These are phyloP conservation scores for Chrysolina haemoptera DNA, from an alignment of 2,888 invertebrate genomes.

Conservation along the genomic window DNA sequence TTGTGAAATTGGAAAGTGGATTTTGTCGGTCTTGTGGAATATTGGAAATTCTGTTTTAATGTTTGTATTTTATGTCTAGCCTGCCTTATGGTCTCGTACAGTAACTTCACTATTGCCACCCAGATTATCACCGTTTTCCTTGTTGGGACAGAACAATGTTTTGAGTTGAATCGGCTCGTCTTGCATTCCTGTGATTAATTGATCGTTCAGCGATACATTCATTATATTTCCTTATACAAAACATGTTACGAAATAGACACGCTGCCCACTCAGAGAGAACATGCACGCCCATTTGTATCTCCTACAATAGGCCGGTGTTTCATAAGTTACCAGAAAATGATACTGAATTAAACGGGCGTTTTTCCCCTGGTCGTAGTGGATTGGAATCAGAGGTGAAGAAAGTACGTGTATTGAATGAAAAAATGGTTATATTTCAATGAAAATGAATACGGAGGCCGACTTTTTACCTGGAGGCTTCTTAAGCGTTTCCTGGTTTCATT, in stretches of 20 bases:
- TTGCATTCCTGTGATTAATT: constrained; percentile 12
- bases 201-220: constrained; percentile 23
- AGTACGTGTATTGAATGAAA: constrained; percentile 4
- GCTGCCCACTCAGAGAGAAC: constrained; percentile 24
- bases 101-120: constrained; percentile 1
- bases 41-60: not conserved
- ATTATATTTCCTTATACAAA: constrained; percentile 29
- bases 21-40: not conserved
- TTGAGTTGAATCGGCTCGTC: constrained; percentile 5
- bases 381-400: constrained; percentile 9
- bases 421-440: not conserved
- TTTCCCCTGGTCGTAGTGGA: constrained; percentile 7
- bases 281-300: constrained; percentile 34
- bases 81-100: not conserved
- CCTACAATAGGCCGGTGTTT: constrained; percentile 30
- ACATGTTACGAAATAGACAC: constrained; percentile 24
- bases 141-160: not conserved
- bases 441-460: not conserved
- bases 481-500: not conserved
- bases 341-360: not conserved
- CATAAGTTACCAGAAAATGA: constrained; percentile 32
- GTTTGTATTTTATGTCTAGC: not conserved
- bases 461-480: constrained; percentile 4
- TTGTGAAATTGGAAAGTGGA: constrained; percentile 18
- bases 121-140: constrained; percentile 8